Percentiles rank a stretch among this genome's conserved stretches.
phyloP scores from a whole-genome alignment of 1,140 invertebrate genomes.

The Rhagoletis pomonella region DNA sequence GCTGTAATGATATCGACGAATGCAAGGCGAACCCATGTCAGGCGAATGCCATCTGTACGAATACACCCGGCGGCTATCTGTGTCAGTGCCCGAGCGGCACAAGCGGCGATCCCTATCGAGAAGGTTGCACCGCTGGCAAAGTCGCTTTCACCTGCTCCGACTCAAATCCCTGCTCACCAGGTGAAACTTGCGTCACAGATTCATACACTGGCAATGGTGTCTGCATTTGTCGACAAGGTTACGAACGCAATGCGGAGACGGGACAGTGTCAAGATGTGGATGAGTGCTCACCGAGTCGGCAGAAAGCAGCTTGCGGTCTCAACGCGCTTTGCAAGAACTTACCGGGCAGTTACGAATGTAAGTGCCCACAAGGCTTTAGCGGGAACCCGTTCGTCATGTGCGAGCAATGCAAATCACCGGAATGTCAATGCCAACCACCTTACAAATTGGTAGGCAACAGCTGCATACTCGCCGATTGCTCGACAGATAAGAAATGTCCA shows the following conservation, averaged over 20 bases:
- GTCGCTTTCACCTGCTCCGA: conserved; percentile 81
- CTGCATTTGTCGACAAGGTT: conserved; percentile 91
- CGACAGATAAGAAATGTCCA: conserved; percentile 84
- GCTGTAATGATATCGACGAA: conserved; percentile 92
- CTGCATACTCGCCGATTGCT: conserved; percentile 89
- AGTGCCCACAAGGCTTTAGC: conserved; percentile 89
- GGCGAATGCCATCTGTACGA: conserved; percentile 88
- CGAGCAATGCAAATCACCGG: conserved; percentile 88
- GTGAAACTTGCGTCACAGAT: conserved; percentile 89
- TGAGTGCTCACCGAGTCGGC: conserved; percentile 85
- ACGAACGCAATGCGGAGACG: conserved; percentile 81
- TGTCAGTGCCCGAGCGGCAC: conserved; percentile 90
- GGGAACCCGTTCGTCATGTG: conserved; percentile 92
- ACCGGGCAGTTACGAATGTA: conserved; percentile 95
- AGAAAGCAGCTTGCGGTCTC: conserved; percentile 86
- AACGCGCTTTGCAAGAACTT: conserved; percentile 94
- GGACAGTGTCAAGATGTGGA: conserved; percentile 90
- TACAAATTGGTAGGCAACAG: conserved; percentile 88
- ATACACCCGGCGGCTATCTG: conserved; percentile 88
- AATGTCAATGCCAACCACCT: conserved; percentile 90
- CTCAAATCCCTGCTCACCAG: conserved; percentile 84
- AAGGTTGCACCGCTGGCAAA: conserved; percentile 81
- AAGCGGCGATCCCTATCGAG: conserved; percentile 82
- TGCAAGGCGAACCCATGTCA: conserved; percentile 86
- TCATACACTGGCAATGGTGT: conserved; percentile 83